Evolutionary conservation across 2,113 vertebrate species (phyloP), one percentile per base, ranked within the genome.

Genomic region (Epinephelus fuscoguttatus): DNA sequence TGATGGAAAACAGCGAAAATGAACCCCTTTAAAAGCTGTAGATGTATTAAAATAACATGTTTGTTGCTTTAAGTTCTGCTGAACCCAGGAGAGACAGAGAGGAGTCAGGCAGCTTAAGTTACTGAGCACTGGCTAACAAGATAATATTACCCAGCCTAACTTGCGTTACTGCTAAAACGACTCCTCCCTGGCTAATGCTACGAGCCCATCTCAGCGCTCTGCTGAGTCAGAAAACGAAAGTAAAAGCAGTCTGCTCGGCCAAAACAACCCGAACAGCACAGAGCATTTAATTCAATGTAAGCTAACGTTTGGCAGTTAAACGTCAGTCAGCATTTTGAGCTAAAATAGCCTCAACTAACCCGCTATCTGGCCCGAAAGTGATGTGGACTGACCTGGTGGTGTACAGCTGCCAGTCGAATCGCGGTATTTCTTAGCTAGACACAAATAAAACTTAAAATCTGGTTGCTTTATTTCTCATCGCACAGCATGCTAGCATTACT

Each of bases 361-460:
- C 13, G 1, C 12, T 2, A 3, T n/a, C 2, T 4, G 0, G 1
- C 2, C 15, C 4, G 1, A 15, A 55, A 50, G 7, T 2, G 5
- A 7, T 10, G 13, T 3, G 30, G 8, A 88, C 89, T 64, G 7
- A 93, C 92, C 88, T 81, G 70, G 3, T 56, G 45, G 10, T 62
- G 6, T 3, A 1, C 19, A 9, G 27, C 33, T 10, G 7, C 64
- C 63, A 19, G 52, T 15, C 3, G 17, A 75, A 19, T 13, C 18
- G 3, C 23, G n/a, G 14, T 9, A 3, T 13, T 30, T 2, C 5
- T 30, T 14, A 27, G n/a, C 14, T 23, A 19, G 67, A 27, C 8
- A 7, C 17, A 57, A 69, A 23, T 56, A 9, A 2, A 59, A 19
- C 12, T 9, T 33, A 11, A 59, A 79, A 59, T 3, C 0, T 30